A percentile compares a stretch with the other conserved stretches of the same genome.
Conservation (phyloP, 1,140 invertebrate genomes). For the Gryon sp. region DNA sequence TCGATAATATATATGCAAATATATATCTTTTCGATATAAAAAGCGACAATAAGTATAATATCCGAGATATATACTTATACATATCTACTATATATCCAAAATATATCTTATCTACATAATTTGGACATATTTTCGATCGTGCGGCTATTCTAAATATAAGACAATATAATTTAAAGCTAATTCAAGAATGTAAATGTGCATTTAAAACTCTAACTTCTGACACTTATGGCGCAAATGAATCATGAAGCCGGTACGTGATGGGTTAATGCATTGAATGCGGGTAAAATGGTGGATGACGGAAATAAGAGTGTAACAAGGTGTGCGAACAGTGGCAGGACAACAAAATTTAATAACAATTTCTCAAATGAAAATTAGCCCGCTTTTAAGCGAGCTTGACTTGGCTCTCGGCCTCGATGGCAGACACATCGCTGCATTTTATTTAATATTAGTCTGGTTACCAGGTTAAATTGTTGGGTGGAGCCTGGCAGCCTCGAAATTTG, state of each 20-base stretch:
- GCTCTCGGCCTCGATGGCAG: constrained; percentile 17
- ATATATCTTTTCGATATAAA: no score
- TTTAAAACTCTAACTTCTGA: constrained; percentile 21
- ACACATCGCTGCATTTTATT: constrained; percentile 68
- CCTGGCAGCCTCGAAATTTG: constrained; percentile 71
- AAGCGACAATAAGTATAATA: no score
- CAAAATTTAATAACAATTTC: constrained; percentile 74
- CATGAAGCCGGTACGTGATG: constrained; percentile 14
- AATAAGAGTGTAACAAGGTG: background rate
- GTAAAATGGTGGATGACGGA: constrained; percentile 2
- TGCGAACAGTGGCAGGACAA: constrained; percentile 1
- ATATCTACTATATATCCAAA: no score
- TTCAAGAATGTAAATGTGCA: no score
- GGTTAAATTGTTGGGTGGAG: constrained; percentile 72
- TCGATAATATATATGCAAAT: no score
- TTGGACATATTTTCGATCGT: no score
- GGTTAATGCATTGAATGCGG: constrained; percentile 22
- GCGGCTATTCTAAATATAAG: no score
- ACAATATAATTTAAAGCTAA: no score
- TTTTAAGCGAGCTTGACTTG: constrained; percentile 58
- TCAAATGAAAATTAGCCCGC: constrained; percentile 74
- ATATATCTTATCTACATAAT: no score
- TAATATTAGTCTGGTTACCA: constrained; percentile 72
- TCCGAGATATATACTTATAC: no score
- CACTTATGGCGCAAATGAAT: constrained; percentile 39